Evolutionary conservation across 2,888 invertebrate genomes (phyloP), one percentile per base, ranked within the genome.

Genomic region (Athalia rosae): DNA sequence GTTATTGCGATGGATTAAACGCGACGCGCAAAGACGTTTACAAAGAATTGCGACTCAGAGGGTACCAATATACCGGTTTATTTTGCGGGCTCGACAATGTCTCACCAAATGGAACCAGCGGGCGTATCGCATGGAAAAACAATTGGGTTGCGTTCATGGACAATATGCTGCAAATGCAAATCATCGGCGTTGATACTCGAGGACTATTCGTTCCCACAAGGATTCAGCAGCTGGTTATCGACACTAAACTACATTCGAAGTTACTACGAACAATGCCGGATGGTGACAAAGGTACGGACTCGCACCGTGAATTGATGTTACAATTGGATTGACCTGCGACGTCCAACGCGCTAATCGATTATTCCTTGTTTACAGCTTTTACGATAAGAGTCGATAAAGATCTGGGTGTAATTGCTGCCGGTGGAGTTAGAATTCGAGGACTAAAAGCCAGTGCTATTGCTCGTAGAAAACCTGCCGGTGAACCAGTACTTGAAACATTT

Each of bases 401-500:
- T 85, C 91, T 95, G 73, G 94, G 94, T 86, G 93, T 94, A 13
- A 93, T 95, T 79, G 92, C 93, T 84, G 93, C 94, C 77, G 96
- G 96, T 64, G 96, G 95, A 78, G 94, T 97, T 0, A 95, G 95
- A 89, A 91, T 97, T 5, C 92, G 93, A 76, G 96, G 96, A 4
- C 90, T 97, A 0, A 93, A 94, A 82, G 95, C 95, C 0, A 95
- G 94, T 77, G 92, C 95, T 0, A 96, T 97, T 59, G 92, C 95
- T 0, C 92, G 94, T 81, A 92, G 93, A 64, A 91, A 93, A 79
- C 93, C 93, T 15, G 92, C 95, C 45, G 94, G 94, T 9, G 91
- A 94, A n/a, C 96, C 97, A 2, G 93, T 95, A 0, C 89, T 97
- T 41, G 97, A 97, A 88, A 93, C 93, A 87, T 95, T 95, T 86